Conservation (phyloP, 2,888 invertebrate species). For the Phanerotoma sp. region DNA sequence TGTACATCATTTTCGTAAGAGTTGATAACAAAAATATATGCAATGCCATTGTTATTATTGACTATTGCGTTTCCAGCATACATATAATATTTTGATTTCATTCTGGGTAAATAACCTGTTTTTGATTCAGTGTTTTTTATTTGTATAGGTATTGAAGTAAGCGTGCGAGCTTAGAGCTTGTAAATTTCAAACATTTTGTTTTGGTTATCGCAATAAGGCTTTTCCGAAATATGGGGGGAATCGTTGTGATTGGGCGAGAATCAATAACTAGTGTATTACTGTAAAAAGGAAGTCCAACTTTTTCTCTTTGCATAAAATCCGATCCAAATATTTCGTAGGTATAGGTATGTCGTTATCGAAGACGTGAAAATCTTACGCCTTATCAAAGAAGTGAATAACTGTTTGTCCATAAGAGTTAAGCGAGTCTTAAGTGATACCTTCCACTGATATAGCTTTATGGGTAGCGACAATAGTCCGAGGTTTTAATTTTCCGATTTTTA, state of each 20-base stretch:
- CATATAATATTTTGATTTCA: constrained; percentile 2
- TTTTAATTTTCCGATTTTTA: not conserved
- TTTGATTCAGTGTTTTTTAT: not conserved
- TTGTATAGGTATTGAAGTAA: not conserved
- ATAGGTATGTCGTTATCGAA: not conserved
- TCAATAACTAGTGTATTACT: constrained; percentile 5
- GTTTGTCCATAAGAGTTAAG: constrained; percentile 5
- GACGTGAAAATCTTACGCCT: constrained; percentile 10
- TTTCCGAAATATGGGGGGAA: constrained; percentile 12
- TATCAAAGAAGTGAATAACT: constrained; percentile 10
- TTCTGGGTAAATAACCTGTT: constrained; percentile 11
- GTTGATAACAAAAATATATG: constrained; percentile 17
- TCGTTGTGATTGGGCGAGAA: constrained; percentile 4
- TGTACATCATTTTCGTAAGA: constrained; percentile 10
- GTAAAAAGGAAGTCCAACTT: constrained; percentile 9
- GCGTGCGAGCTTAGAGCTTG: not conserved
- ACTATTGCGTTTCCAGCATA: constrained; percentile 21
- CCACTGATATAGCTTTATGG: too few species aligned
- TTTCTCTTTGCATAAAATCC: not conserved
- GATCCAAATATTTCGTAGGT: constrained; percentile 16
- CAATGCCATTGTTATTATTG: constrained; percentile 4
- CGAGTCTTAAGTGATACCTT: too few species aligned
- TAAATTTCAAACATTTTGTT: not conserved
- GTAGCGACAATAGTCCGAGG: too few species aligned
- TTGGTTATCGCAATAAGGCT: not conserved